Evolutionary conservation across 2,888 invertebrate species (phyloP).

Genomic region (Nysson spinosus): DNA sequence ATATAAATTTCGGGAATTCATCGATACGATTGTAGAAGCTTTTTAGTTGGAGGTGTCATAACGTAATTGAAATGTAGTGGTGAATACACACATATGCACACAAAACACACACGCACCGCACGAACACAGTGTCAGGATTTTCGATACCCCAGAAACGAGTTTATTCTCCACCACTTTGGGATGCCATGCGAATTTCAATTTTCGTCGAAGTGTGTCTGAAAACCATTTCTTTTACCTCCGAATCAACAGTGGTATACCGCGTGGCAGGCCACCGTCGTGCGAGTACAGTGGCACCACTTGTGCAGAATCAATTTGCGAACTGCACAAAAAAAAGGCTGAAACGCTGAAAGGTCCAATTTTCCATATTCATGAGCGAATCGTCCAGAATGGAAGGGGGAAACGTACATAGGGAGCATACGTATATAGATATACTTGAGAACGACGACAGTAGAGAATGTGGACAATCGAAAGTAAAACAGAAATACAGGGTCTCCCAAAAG

Average conservation of each 20-base stretch:
- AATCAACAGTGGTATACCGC: slow-evolving; percentile 30
- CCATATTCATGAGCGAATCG: slow-evolving; percentile 61
- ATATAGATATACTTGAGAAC: no score
- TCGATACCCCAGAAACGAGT: slow-evolving; percentile 1
- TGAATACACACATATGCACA: no score
- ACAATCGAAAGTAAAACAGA: slow-evolving; percentile 2
- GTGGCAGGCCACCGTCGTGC: background rate
- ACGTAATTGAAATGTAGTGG: background rate
- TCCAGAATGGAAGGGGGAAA: slow-evolving; percentile 2
- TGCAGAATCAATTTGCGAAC: slow-evolving; percentile 57
- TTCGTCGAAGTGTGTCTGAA: slow-evolving; percentile 26
- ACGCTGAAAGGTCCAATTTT: slow-evolving; percentile 57
- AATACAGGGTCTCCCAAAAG: no score
- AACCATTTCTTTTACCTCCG: slow-evolving; percentile 41
- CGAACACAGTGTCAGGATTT: background rate
- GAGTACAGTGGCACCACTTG: slow-evolving; percentile 49
- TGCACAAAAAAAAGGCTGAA: slow-evolving; percentile 23
- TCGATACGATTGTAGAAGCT: no score
- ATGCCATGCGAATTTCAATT: slow-evolving; percentile 46
- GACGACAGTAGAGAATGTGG: no score
- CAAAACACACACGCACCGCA: no score
- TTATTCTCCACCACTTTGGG: slow-evolving; percentile 1
- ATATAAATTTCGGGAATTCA: no score
- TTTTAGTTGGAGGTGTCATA: no score
- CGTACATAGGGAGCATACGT: no score